Conservation (phyloP, 2,113 vertebrate genomes). For the Opisthocomus hoazin region DNA sequence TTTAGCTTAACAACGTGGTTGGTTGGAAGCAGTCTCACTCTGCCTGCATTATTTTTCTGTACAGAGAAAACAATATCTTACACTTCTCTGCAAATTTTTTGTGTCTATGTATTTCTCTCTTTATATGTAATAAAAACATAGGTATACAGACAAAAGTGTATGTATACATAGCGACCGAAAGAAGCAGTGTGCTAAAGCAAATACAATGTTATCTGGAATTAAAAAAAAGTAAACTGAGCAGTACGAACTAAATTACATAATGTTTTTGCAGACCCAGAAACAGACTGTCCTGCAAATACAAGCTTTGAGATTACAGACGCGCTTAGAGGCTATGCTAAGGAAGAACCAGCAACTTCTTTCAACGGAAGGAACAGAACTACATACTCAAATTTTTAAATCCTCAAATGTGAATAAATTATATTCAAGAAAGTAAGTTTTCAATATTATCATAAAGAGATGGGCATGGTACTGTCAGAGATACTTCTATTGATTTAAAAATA, state of each 20-base stretch:
- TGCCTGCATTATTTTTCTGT: neutral
- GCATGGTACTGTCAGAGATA: neutral
- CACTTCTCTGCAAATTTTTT: neutral
- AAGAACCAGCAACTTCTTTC: neutral
- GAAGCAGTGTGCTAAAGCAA: neutral
- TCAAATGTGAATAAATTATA: neutral
- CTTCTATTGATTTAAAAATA: neutral
- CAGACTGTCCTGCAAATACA: neutral
- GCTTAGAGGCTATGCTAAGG: neutral
- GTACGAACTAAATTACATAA: neutral
- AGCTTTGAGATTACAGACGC: neutral
- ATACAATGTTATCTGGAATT: neutral
- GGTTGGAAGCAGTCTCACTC: neutral
- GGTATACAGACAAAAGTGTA: too few species aligned
- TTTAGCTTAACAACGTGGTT: neutral
- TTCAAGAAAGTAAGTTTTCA: neutral
- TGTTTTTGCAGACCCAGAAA: neutral
- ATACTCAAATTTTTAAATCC: neutral
- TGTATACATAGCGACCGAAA: neutral
- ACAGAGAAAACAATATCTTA: neutral
- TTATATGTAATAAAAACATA: too few species aligned
- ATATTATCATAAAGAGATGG: neutral
- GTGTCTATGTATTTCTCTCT: neutral
- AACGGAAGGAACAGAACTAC: neutral
- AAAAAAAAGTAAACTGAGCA: neutral